Percentiles rank a stretch among this genome's conserved stretches.
Evolutionary conservation across 2,888 invertebrate genomes (phyloP).

Genomic region (Gasteruption jaculator): DNA sequence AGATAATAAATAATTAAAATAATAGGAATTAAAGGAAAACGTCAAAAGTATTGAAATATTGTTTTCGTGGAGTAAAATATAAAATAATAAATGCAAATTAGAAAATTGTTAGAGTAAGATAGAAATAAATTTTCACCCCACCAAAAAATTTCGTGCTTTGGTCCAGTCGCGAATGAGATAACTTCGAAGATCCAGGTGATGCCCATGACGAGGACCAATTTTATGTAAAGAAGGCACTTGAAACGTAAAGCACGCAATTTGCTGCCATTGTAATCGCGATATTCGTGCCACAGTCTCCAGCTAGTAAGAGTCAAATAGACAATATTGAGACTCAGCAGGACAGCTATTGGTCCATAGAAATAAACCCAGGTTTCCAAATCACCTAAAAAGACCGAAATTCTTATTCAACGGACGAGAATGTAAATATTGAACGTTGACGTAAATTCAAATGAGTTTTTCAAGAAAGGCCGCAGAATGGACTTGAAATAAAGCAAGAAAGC

Average conservation of each 20-base stretch:
- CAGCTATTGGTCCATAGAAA: conserved; percentile 65
- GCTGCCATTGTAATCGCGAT: conserved; percentile 54
- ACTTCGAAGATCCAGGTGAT: conserved; percentile 70
- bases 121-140: conserved; percentile 25
- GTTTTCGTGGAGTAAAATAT: too few species aligned
- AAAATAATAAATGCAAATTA: too few species aligned
- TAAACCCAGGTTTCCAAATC: conserved; percentile 59
- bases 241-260: conserved; percentile 50
- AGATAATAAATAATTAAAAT: neutral
- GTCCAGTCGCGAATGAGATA: conserved; percentile 45
- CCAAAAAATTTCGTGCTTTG: conserved; percentile 35
- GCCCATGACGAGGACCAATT: conserved; percentile 67
- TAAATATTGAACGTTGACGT: neutral
- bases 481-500: too few species aligned
- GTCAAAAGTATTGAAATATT: neutral
- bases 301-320: conserved; percentile 60
- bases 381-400: conserved; percentile 50
- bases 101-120: neutral
- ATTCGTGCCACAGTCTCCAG: conserved; percentile 57
- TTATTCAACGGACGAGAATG: neutral
- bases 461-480: too few species aligned
- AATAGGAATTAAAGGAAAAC: neutral
- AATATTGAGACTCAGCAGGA: conserved; percentile 58
- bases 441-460: neutral
- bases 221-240: conserved; percentile 62